Conservation (phyloP, 1,140 invertebrate species). For the Brachionus asplanchnoidis region DNA sequence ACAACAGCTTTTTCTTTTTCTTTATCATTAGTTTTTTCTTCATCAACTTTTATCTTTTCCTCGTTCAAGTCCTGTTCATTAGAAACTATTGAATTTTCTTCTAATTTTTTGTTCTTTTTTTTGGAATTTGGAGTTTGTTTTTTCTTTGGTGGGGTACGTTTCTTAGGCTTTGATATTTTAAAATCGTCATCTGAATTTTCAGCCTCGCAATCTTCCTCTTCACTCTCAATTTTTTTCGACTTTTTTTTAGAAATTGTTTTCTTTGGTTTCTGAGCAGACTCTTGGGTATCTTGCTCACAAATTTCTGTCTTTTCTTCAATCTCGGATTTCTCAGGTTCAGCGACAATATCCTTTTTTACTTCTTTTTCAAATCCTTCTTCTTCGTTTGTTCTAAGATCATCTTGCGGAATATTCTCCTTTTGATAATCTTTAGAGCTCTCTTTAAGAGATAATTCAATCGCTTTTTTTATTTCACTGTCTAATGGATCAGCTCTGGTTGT, state of each 20-base stretch:
- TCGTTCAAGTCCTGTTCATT: background rate
- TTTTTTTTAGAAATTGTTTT: background rate
- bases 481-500: background rate
- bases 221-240: background rate
- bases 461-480: constrained; percentile 20
- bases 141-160: background rate
- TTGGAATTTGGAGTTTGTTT: background rate
- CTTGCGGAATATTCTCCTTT: background rate
- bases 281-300: background rate
- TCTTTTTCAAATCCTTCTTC: background rate
- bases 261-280: background rate
- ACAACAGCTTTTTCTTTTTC: constrained; percentile 12
- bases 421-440: background rate
- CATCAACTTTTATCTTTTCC: background rate
- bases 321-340: background rate
- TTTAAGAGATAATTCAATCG: constrained; percentile 21
- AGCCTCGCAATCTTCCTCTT: background rate
- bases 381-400: background rate
- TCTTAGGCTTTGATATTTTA: constrained; percentile 1
- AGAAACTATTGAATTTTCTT: background rate
- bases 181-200: background rate
- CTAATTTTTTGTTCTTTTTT: background rate
- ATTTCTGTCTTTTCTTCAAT: background rate
- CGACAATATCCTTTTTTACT: background rate
- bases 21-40: background rate